Percentiles rank a stretch among this genome's conserved stretches.
Evolutionary conservation across 2,113 vertebrate species (phyloP).

Genomic region (Hippocampus mohnikei): DNA sequence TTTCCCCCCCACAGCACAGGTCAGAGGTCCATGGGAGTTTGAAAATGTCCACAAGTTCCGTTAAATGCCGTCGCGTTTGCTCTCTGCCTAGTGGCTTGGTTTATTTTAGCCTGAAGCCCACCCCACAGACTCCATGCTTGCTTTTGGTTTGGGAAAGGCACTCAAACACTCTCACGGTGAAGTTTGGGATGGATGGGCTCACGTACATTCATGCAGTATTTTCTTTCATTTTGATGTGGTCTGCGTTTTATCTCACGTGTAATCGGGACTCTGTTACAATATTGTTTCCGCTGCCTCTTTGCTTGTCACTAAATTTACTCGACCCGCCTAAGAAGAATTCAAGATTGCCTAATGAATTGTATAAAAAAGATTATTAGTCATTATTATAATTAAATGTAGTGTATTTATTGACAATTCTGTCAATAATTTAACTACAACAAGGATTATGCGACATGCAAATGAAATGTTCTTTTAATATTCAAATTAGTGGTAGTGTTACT

Average conservation of each 20-base stretch:
- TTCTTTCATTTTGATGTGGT: neutral
- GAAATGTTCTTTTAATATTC: no score
- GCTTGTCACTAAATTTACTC: neutral
- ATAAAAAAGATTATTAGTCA: no score
- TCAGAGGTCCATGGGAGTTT: slow-evolving; percentile 63
- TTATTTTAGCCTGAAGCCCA: slow-evolving; percentile 53
- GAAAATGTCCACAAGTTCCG: slow-evolving; percentile 36
- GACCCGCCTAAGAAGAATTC: neutral
- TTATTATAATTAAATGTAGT: no score
- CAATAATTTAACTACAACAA: no score
- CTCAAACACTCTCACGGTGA: slow-evolving; percentile 22
- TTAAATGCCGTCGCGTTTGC: slow-evolving; percentile 32
- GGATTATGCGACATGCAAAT: no score
- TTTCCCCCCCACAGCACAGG: slow-evolving; percentile 23
- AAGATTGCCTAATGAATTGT: no score
- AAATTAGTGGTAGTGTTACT: no score
- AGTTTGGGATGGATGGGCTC: neutral
- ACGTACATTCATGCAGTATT: neutral
- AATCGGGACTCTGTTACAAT: neutral
- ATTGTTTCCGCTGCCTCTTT: neutral
- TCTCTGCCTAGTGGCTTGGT: slow-evolving; percentile 34
- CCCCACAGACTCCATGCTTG: slow-evolving; percentile 35
- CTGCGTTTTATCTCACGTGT: neutral
- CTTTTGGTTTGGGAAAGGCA: slow-evolving; percentile 46
- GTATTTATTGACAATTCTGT: no score